Evolutionary conservation across 2,113 vertebrate genomes (phyloP), one percentile per base, ranked within the genome.

Genomic region (Ascaphus truei): DNA sequence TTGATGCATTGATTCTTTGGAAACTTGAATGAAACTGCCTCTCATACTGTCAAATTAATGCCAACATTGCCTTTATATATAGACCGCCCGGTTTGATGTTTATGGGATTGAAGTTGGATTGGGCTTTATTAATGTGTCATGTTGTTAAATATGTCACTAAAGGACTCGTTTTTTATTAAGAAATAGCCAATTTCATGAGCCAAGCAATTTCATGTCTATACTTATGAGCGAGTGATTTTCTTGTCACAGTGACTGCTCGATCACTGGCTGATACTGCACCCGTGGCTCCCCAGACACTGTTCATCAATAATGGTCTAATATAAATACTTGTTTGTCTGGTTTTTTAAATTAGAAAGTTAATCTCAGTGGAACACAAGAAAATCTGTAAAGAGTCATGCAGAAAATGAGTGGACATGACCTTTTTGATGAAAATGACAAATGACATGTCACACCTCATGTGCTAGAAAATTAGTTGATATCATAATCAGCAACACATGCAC

Each of bases 371-470:
- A 59, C 36, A 13, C 47, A 47, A 22, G 45, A 66, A 76, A 68
- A 66, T 66, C 62, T 66, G 63, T 31, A 66, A 26, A 56, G 51
- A 75, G 47, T 50, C 57, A 47, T 43, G 36, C 47, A 61, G 53
- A 61, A 68, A 78, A 73, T 68, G 3, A 12, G 56, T 41, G 50
- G 57, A 77, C 74, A 75, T 76, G 72, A 77, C 73, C 77, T 80
- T 75, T 76, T 81, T 1, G 1, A 48, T 73, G 55, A 77, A 69
- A 69, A 76, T 79, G 76, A 83, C 75, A 73, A 81, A 83, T 72
- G 62, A 62, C 23, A 66, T 66, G 61, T 79, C 73, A 76, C 68
- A 72, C 69, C 37, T 63, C 74, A 66, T 56, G 64, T 66, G 62
- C 71, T 50, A 34, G 65, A 67, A 79, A 72, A 18, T 57, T 59